Evolutionary conservation across 1,140 invertebrate species (phyloP), one percentile per base, ranked within the genome.

Genomic region (Zophobas morio): DNA sequence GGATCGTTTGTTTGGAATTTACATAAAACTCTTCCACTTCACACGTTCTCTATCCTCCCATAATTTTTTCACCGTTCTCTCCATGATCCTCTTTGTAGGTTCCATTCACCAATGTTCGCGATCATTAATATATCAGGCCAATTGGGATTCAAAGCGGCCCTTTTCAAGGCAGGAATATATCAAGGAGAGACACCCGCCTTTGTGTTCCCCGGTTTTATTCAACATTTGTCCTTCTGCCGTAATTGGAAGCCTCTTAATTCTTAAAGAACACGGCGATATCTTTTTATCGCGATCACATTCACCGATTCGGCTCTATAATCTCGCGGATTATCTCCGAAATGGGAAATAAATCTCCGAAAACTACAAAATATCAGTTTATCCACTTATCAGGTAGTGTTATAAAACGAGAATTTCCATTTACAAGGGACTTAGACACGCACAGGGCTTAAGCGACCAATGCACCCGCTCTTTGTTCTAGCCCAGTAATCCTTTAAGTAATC

Each of bases 351-450:
- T 63, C 57, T 63, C 39, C 60, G 39, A 66, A 66, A 66, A 40
- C 60, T 66, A 40, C 60, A 32, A 40, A 32, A 66, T 66, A 66
- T 66, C 60, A 66, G 35, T 66, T 66, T 66, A 66, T 66, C 60
- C 39, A 66, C 60, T 66, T 66, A 66, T 66, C 60, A 66, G 20
- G 60, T 66, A 42, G 37, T 39, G 60, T 66, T 66, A 20, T 32
- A 66, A 66, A 66, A 66, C 39, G 37, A 20, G 60, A 66, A 66
- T 66, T 66, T 66, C 37, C 60, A 66, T 66, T 66, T 66, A 42
- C 60, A 66, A 66, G 60, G 20, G 60, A 37, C 60, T 40, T 66
- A 66, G 60, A 42, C 60, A 66, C 60, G 60, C 60, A 66, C 60
- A 8, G 39, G 39, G 60, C 6, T 51, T 51, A 51, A 51, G 49